These are phyloP conservation scores for Garrulus glandarius DNA, from an alignment of 2,797 vertebrate genomes.

Conservation along the genomic window DNA sequence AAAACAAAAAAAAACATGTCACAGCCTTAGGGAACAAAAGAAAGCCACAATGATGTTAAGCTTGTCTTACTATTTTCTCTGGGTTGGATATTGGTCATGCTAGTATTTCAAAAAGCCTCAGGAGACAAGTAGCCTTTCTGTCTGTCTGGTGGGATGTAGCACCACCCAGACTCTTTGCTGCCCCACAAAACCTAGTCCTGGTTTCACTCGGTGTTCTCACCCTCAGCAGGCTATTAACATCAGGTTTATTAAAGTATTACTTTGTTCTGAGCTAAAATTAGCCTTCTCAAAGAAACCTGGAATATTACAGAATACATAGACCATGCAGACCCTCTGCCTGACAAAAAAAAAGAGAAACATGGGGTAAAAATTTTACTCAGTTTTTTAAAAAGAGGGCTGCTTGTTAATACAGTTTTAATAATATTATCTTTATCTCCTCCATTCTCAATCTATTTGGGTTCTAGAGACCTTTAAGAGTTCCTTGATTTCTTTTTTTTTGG, in stretches of 20 bases:
- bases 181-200: neutral
- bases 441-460: neutral
- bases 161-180: accelerated
- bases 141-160: neutral
- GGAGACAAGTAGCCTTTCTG: neutral
- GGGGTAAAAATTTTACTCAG: neutral
- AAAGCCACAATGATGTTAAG: neutral
- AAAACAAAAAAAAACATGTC: neutral
- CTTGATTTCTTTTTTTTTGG: neutral
- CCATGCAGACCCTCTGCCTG: neutral
- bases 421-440: neutral
- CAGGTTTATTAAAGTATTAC: neutral
- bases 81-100: neutral
- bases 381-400: neutral
- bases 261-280: neutral
- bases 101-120: neutral
- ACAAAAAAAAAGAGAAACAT: neutral
- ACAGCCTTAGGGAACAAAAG: neutral
- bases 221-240: neutral
- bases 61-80: neutral
- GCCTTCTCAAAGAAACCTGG: neutral
- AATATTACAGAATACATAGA: neutral
- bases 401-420: neutral
- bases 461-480: neutral
- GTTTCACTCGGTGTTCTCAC: neutral